Base-by-base conservation (phyloP, 1,140 invertebrate species). In the Formica selysi region DNA sequence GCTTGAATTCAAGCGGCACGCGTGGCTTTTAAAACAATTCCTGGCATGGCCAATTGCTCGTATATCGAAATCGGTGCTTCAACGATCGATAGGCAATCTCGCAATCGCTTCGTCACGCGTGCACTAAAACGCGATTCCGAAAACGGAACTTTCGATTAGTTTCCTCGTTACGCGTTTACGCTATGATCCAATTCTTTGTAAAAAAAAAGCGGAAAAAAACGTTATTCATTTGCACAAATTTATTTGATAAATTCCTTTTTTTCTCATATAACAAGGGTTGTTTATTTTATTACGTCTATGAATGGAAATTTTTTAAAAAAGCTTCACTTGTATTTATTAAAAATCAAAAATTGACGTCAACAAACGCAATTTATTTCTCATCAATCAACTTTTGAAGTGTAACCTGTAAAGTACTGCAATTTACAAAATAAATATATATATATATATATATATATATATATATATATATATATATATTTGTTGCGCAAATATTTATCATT, bases 21-120 rank as follows among this genome's bases (percentile, higher is more conserved):
- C 57, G 83, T 83, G 67, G 54, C 85, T 87, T 90, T 90, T 89
- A 90, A 90, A 90, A 90, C 76, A 84, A 89, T 90, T 80, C 83
- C 57, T 44, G 68, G 62, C 57, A 22, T 87, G 41, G 59, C 80
- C 59, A 89, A 57, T 83, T 73, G 80, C 61, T 32, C 89, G 73
- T 67, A 64, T 71, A 84, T 59, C 79, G n/a, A 67, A 29, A 71
- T 65, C 67, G 85, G 29, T 76, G 80, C 73, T 61, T 80, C 70
- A 64, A 57, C 41, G 74, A 85, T 87, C 88, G 83, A 89, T 88
- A 85, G 86, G 64, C 87, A 85, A 88, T 89, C 84, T 85, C 84
- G 74, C 67, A 68, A 89, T 89, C 79, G 54, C 51, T 76, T 59
- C 68, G 57, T 68, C 64, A 80, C 70, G 26, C 68, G 71, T 38